These are phyloP conservation scores for Andricus quercusramuli DNA, from an alignment of 2,888 invertebrate genomes.

Conservation along the genomic window DNA sequence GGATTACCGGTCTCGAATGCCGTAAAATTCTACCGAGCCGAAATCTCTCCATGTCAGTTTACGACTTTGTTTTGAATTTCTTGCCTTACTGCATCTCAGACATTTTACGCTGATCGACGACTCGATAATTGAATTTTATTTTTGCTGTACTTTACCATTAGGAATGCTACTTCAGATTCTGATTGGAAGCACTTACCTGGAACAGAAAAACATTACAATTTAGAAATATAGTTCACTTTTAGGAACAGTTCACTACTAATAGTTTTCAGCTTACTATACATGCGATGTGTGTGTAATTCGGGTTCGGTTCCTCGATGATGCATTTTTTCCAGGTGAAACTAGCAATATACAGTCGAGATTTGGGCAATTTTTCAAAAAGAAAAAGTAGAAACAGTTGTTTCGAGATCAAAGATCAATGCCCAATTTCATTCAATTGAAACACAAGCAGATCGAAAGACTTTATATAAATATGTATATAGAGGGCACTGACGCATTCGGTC, in stretches of 20 bases:
- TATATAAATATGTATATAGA: slow-evolving; percentile 64
- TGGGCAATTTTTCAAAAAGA: not conserved
- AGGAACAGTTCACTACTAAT: too few relatives aligned
- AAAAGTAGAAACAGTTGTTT: slow-evolving; percentile 59
- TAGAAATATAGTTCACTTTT: not conserved
- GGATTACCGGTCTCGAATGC: slow-evolving; percentile 64
- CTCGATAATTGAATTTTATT: slow-evolving; percentile 40
- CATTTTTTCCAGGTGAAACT: too few relatives aligned
- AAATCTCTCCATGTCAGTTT: slow-evolving; percentile 57
- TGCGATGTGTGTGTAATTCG: too few relatives aligned
- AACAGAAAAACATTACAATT: slow-evolving; percentile 45
- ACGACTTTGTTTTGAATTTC: slow-evolving; percentile 66
- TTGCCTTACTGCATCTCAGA: slow-evolving; percentile 41
- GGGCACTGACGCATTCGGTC: slow-evolving; percentile 46
- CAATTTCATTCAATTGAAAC: slow-evolving; percentile 64
- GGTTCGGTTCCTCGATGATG: too few relatives aligned
- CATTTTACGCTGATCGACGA: not conserved
- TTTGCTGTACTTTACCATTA: not conserved
- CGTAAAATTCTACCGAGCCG: slow-evolving; percentile 60
- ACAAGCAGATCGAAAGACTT: slow-evolving; percentile 63
- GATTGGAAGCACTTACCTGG: slow-evolving; percentile 53
- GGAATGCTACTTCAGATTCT: not conserved
- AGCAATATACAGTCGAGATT: not conserved
- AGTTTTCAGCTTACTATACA: too few relatives aligned
- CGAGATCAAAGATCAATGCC: slow-evolving; percentile 67